Base-by-base conservation (phyloP, 1,140 invertebrate species). In the Nasonia longicornis region DNA sequence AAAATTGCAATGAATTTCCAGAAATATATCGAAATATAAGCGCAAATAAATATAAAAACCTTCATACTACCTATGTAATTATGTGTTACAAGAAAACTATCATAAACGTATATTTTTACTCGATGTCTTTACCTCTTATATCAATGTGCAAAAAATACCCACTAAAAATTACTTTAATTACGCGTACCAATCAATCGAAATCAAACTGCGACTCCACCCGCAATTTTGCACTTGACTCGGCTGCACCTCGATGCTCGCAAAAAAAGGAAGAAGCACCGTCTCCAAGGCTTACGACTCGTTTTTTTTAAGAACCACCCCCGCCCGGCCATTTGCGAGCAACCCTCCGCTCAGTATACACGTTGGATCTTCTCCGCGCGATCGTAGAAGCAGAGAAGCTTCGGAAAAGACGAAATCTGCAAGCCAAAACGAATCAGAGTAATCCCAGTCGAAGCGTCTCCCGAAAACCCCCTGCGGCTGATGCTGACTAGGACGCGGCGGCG, bases 361-460 rank as follows among this genome's bases (percentile, higher is more conserved):
- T 64, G 81, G 81, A 84, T 84, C 84, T 81, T 81, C 84, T 84
- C 83, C 29, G 77, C 66, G 58, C 73, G 45, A 79, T 75, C 71
- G 77, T 58, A 7, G 75, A 48, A 14, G 48, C n/a, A 52, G n/a
- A 67, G 52, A 79, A 82, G 78, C 79, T 72, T 84, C 85, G 85
- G 85, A 88, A 87, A 58, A 63, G 87, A 86, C 84, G 84, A 89
- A 89, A 90, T 90, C 88, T 90, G 89, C 89, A 90, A 90, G 87
- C 89, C 89, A 89, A 90, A 90, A 89, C 89, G 89, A 90, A 90
- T 90, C 89, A 87, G 84, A 89, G 89, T 90, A 90, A 90, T 90
- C 89, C 88, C 85, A 86, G 85, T 88, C 82, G 67, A n/a, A 71
- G 63, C 42, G 22, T 20, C 58, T 29, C 74, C 2, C 63, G 58